Base-by-base conservation (phyloP, 30 jellyfish, hydroid and myxozoan genomes). In the Chrysaora quinquecirrha region DNA sequence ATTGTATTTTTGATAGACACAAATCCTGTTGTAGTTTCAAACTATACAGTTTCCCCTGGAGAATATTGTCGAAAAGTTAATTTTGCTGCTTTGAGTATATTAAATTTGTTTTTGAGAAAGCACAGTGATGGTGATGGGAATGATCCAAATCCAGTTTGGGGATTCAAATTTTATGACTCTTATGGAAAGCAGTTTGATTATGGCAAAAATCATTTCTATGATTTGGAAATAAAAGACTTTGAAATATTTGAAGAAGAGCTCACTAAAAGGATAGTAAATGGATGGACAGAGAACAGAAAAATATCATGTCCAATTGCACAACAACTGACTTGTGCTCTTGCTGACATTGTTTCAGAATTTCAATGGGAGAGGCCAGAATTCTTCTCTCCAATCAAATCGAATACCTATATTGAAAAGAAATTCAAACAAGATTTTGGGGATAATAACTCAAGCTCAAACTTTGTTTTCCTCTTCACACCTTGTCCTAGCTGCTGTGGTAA, bases 341-440 rank as follows among this genome's bases (percentile, higher is more conserved):
- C 96, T 30, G 98, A 91, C 30, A 64, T 85, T 23, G 82, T 91
- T 2, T 52, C 96, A 22, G 96, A 86, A 29, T 91, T 85, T 85
- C 98, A 91, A 28, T 91, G 98, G 98, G 98, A 91, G 35, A 60
- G 96, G 49, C 98, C 98, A 1, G 96, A 91, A 54, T 81, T 91
- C 68, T 34, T 85, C 29, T 91, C 98, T 30, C 98, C 98, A 0
- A 74, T 62, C 22, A 82, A 82, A 29, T 35, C 89, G 34, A 64
- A 31, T n/a, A 64, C 6, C 11, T 14, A 14, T 3, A 38, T 38
- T 6, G 78, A 54, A 62, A 10, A 2, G 20, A 2, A 32, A 75
- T 21, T 20, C 30, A 56, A 71, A 43, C 22, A 52, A 10, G 6
- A 30, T 9, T 24, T 6, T 12, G 32, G 62, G 21, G 38, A 16